Evolutionary conservation across 2,113 vertebrate genomes (phyloP), one percentile per base, ranked within the genome.

Genomic region (Pampusana beccarii): DNA sequence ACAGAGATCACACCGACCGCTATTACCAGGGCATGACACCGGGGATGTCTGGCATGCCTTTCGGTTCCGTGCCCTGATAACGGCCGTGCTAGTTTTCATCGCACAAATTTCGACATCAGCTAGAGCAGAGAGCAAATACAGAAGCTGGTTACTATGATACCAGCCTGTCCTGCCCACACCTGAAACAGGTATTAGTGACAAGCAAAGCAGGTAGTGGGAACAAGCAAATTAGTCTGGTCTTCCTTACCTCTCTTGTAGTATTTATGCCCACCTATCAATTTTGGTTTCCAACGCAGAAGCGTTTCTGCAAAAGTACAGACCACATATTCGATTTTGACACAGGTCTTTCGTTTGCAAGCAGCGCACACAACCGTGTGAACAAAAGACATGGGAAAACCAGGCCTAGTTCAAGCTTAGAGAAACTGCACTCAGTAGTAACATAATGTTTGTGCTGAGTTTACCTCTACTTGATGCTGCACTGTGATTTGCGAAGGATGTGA

Each of bases 201-300:
- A 72, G 20, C n/a, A 50, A 48, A 13, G 6, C 5, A 16, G 16
- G 31, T 21, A 26, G 9, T 15, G 7, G 9, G 33, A 33, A 58
- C 26, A 50, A 36, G 42, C 18, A 38, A 48, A 46, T 34, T 6
- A 31, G 13, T 34, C 38, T 20, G 34, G 19, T n/a, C 31, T 54
- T 51, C 54, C 54, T 57, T 31, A 4, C 18, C 25, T 40, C 31
- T 25, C 8, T 24, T 50, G 3, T 0, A 2, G 12, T 1, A 6
- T 75, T 64, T 69, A n/a, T 26, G 57, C 5, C 24, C 36, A 33
- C 2, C 0, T 1, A 25, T 1, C 31, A 14, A 0, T 3, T 31
- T 14, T 25, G 17, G 5, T 33, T 92, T 64, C 73, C 69, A 73
- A 6, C 48, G 44, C 20, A 50, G 12, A 40, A 23, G 3, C 3